These are phyloP conservation scores for Sebastes hubbsi DNA, from an alignment of 2,797 vertebrate genomes.

Conservation along the genomic window DNA sequence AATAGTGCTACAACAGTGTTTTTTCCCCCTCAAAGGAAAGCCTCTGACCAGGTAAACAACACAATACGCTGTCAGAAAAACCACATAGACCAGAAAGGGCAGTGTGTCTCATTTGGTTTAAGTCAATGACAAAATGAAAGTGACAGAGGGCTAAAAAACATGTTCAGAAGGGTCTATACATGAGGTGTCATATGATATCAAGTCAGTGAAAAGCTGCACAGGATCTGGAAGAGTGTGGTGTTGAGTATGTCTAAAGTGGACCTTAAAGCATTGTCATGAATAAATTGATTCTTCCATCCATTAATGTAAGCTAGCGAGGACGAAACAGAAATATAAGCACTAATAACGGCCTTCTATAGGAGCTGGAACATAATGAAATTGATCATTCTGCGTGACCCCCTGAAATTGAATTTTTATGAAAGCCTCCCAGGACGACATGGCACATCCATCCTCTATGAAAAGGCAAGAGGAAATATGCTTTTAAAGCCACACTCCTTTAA, in stretches of 20 bases:
- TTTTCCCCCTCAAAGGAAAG: constrained; percentile 15
- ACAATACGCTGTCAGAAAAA: neutral
- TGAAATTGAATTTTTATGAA: constrained; percentile 72
- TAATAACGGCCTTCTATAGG: constrained; percentile 56
- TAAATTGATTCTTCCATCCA: constrained; percentile 39
- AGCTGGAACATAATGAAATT: constrained; percentile 66
- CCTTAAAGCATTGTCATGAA: constrained; percentile 33
- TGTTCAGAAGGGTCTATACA: neutral
- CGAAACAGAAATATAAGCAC: constrained; percentile 53
- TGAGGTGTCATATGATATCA: constrained; percentile 30
- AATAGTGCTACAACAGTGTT: constrained; percentile 13
- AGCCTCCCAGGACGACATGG: constrained; percentile 45
- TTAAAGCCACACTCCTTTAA: constrained; percentile 9
- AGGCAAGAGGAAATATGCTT: constrained; percentile 13
- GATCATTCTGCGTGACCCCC: constrained; percentile 69
- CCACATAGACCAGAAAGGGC: neutral
- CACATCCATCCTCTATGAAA: constrained; percentile 31
- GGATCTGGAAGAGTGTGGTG: neutral
- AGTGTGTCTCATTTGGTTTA: constrained; percentile 22
- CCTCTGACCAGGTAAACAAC: constrained; percentile 35
- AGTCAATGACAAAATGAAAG: constrained; percentile 30
- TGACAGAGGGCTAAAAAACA: constrained; percentile 24
- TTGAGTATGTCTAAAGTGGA: neutral
- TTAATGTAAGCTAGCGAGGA: constrained; percentile 33
- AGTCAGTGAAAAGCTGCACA: constrained; percentile 19